Percentiles rank a stretch among this genome's conserved stretches.
phyloP scores from a whole-genome alignment of 2,888 invertebrate species.

The Scaptodrosophila latifasciaeformis region DNA sequence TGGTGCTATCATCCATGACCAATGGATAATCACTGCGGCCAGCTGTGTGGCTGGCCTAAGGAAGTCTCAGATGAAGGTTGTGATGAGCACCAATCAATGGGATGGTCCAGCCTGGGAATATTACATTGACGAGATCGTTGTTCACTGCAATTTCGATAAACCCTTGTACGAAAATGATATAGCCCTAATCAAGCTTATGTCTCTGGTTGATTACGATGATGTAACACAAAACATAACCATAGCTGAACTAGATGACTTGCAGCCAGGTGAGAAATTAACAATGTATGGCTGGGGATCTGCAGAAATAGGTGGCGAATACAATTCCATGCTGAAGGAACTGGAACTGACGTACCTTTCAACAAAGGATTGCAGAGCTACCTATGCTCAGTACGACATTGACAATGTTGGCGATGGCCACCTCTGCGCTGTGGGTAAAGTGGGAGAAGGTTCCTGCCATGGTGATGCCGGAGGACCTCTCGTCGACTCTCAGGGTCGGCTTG shows the following conservation, averaged over 20 bases:
- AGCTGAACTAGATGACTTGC: conserved; percentile 77
- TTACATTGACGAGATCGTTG: conserved; percentile 50
- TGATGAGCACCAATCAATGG: conserved; percentile 71
- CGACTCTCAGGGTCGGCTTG: conserved; percentile 57
- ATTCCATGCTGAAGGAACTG: conserved; percentile 77
- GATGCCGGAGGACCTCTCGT: conserved; percentile 72
- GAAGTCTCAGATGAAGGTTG: conserved; percentile 52
- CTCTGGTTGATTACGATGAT: conserved; percentile 76
- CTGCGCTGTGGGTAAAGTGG: conserved; percentile 76
- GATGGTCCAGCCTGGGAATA: conserved; percentile 54
- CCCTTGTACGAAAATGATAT: conserved; percentile 79
- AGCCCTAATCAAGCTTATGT: conserved; percentile 79
- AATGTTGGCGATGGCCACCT: conserved; percentile 78
- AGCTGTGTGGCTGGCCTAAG: conserved; percentile 69
- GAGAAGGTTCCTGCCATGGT: conserved; percentile 75
- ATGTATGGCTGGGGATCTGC: conserved; percentile 81
- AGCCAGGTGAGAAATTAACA: conserved; percentile 75
- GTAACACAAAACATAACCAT: conserved; percentile 78
- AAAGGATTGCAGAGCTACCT: conserved; percentile 75
- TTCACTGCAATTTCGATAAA: conserved; percentile 69
- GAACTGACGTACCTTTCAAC: conserved; percentile 76
- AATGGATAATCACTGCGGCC: conserved; percentile 71
- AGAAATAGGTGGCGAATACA: conserved; percentile 75
- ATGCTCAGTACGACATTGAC: conserved; percentile 57
- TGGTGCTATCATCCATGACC: conserved; percentile 67